Evolutionary conservation across 2,113 vertebrate species (phyloP), one percentile per base, ranked within the genome.

Genomic region (Alaudala cheleensis): DNA sequence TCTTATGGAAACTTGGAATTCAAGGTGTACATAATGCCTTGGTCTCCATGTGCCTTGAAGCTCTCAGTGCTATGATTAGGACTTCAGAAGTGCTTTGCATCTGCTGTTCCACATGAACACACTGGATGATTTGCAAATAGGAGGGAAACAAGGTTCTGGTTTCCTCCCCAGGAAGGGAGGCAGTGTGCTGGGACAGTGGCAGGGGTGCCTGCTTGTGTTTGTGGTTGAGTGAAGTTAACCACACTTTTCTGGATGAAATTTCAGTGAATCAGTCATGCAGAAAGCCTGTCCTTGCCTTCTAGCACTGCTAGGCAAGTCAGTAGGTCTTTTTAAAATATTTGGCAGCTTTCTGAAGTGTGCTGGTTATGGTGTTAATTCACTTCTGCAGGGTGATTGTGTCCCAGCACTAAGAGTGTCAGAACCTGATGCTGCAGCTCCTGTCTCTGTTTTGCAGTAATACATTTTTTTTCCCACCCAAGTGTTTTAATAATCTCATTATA

Each of bases 181-280:
- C 71, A 34, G 10, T 2, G 1, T 5, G 1, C 57, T 22, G 10
- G n/a, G 49, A 4, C 0, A 1, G 2, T 34, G 61, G 16, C 44
- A 31, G 12, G 11, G 11, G 1, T 58, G 49, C 12, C 25, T 80
- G 1, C 51, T 40, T 9, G 6, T 9, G 7, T 25, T 6, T 11
- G 29, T 49, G 72, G 23, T 17, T 42, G 54, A 24, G 25, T 42
- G 53, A 60, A 49, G 69, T 39, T 72, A 34, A 69, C 26, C 14
- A 12, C 11, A 0, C 2, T 3, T 89, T 89, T 60, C 33, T 64
- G 54, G 69, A 5, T 85, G 47, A 72, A 44, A 51, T 76, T 54
- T 51, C 57, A 49, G 0, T n/a, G 5, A 47, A 39, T 70, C 5
- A 5, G 34, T 78, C 2, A 0, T 18, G 23, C 57, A 56, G 47